Percentiles rank a stretch among this genome's conserved stretches.
Conservation (phyloP, 1,140 invertebrate species). For the Zaprionus vittiger region DNA sequence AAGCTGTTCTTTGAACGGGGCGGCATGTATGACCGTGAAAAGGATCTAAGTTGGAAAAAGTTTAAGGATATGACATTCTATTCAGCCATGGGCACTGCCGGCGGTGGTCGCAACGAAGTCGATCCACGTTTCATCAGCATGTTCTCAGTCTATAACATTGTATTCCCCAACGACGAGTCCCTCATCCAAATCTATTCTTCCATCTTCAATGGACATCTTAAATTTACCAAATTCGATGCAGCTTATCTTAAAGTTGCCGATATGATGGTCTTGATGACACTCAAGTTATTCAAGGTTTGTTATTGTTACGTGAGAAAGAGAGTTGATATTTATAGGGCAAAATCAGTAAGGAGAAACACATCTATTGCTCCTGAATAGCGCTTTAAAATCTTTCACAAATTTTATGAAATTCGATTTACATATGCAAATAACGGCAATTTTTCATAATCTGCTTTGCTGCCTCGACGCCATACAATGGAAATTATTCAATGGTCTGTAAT, state of each 20-base stretch:
- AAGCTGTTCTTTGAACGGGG: slow-evolving; percentile 94
- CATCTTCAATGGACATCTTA: slow-evolving; percentile 91
- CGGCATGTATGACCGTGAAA: slow-evolving; percentile 95
- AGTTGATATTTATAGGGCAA: neutral
- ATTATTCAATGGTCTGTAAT: slow-evolving; percentile 84
- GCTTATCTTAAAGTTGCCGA: slow-evolving; percentile 88
- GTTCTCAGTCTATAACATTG: slow-evolving; percentile 94
- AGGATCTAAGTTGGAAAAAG: slow-evolving; percentile 95
- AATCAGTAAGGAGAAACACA: slow-evolving; percentile 7
- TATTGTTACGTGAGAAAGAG: neutral
- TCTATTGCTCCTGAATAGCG: slow-evolving; percentile 23
- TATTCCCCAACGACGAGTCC: slow-evolving; percentile 91
- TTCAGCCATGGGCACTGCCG: slow-evolving; percentile 89
- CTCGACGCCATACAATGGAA: slow-evolving; percentile 71
- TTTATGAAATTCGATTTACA: slow-evolving; percentile 84
- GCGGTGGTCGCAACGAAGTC: slow-evolving; percentile 94
- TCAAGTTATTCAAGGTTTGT: slow-evolving; percentile 92
- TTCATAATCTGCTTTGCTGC: slow-evolving; percentile 82
- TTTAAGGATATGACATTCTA: slow-evolving; percentile 93
- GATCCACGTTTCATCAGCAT: slow-evolving; percentile 95
- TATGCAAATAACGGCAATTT: slow-evolving; percentile 84
- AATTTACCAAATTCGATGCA: slow-evolving; percentile 86
- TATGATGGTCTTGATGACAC: slow-evolving; percentile 90
- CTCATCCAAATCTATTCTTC: slow-evolving; percentile 93
- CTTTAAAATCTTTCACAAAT: slow-evolving; percentile 80